These are phyloP conservation scores for Tokudaia muenninki DNA, from an alignment of 2,797 vertebrate genomes.

Conservation along the genomic window DNA sequence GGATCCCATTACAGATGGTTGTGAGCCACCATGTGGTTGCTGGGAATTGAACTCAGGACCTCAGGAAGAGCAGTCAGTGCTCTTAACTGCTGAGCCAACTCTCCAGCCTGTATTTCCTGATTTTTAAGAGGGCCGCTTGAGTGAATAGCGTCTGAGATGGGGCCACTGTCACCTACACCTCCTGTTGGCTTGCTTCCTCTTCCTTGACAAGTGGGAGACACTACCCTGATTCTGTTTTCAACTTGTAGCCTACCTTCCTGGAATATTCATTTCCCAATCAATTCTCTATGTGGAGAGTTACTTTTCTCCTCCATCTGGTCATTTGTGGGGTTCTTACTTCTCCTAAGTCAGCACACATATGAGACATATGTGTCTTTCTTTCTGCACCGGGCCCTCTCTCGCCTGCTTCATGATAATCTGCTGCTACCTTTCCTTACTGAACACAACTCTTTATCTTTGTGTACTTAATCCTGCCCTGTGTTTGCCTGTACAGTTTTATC, in stretches of 20 bases:
- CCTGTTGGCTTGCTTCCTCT: background rate
- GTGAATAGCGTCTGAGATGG: background rate
- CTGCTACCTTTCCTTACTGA: background rate
- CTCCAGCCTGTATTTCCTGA: background rate
- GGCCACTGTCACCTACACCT: background rate
- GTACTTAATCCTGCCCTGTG: background rate
- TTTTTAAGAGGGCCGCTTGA: slow-evolving; percentile 32
- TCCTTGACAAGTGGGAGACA: background rate
- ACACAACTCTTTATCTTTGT: background rate
- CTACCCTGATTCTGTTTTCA: background rate
- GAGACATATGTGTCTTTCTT: background rate
- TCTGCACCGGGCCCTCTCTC: background rate
- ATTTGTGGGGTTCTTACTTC: background rate
- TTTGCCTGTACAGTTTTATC: slow-evolving; percentile 30
- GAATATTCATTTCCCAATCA: background rate
- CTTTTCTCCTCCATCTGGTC: background rate
- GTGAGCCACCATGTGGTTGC: too few species aligned
- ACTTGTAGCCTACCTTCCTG: background rate
- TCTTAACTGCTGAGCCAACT: too few species aligned
- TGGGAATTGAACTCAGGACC: too few species aligned
- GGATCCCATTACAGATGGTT: too few species aligned
- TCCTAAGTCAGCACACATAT: background rate
- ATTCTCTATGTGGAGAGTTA: background rate
- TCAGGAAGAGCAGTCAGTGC: too few species aligned
- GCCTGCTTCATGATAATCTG: background rate